A percentile compares a stretch with the other conserved stretches of the same genome.
Evolutionary conservation across 2,888 invertebrate species (phyloP).

Genomic region (Sylvicola cinctus): DNA sequence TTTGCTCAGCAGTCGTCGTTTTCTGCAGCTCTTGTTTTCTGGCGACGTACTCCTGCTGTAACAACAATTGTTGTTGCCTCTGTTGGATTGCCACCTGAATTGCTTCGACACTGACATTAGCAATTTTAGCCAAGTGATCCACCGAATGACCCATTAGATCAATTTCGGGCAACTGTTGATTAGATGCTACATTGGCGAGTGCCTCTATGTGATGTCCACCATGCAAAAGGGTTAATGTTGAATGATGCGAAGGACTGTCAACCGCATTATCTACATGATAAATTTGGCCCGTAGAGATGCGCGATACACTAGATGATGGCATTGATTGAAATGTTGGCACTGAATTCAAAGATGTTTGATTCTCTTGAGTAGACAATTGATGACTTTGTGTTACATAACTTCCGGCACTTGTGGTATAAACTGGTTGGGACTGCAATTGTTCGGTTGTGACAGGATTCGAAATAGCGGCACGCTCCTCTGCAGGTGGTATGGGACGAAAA

Average conservation of each 20-base stretch:
- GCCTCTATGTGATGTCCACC: neutral
- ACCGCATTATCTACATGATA: conserved; percentile 15
- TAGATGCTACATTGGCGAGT: conserved; percentile 6
- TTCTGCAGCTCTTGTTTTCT: conserved; percentile 17
- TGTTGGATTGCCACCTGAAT: conserved; percentile 53
- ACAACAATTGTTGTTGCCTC: conserved; percentile 45
- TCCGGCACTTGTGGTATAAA: no score
- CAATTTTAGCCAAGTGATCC: conserved; percentile 38
- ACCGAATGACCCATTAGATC: conserved; percentile 27
- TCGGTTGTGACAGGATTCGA: no score
- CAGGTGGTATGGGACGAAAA: conserved; percentile 49
- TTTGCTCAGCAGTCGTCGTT: conserved; percentile 19
- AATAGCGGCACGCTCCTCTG: conserved; percentile 2
- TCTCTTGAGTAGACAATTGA: neutral
- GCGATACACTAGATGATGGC: conserved; percentile 34
- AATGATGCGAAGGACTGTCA: neutral
- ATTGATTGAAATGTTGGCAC: conserved; percentile 31
- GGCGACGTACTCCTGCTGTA: conserved; percentile 28
- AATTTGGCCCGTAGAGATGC: conserved; percentile 30
- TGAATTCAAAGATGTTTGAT: conserved; percentile 11
- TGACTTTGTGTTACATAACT: neutral
- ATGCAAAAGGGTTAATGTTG: neutral
- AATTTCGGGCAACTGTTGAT: conserved; percentile 7
- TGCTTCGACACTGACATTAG: conserved; percentile 59
- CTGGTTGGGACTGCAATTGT: no score